Percentiles rank a stretch among this genome's conserved stretches.
Conservation (phyloP, 2,797 vertebrate genomes). For the Phalloptychus januarius region DNA sequence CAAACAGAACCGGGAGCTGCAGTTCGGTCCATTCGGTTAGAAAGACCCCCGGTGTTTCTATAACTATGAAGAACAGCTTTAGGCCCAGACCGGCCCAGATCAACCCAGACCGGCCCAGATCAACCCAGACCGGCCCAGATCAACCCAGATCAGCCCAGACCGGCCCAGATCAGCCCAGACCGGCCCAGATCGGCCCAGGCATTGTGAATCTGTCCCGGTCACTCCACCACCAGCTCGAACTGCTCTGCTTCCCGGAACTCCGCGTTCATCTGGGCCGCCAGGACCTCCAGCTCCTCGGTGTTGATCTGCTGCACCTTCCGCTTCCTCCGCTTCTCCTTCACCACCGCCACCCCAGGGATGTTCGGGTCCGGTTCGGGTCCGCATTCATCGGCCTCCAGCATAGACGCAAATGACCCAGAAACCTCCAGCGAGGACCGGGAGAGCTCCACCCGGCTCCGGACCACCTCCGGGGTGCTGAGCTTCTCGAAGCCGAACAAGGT, state of each 20-base stretch:
- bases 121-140: too few species aligned
- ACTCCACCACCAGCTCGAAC: slow-evolving; percentile 73
- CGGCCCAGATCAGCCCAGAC: too few species aligned
- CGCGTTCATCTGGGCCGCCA: slow-evolving; percentile 70
- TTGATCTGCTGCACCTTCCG: slow-evolving; percentile 62
- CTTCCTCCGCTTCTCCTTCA: slow-evolving; percentile 63
- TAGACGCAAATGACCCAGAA: slow-evolving; percentile 44
- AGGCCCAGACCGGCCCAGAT: too few species aligned
- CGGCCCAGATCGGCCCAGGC: too few species aligned
- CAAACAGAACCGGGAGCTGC: slow-evolving; percentile 1
- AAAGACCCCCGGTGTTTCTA: neutral
- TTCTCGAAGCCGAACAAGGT: slow-evolving; percentile 70
- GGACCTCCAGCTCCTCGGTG: slow-evolving; percentile 54
- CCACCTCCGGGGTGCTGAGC: slow-evolving; percentile 65
- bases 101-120: too few species aligned
- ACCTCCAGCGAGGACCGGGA: slow-evolving; percentile 19
- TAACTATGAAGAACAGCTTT: neutral
- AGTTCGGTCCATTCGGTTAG: neutral
- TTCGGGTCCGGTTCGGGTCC: slow-evolving; percentile 49
- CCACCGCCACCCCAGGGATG: slow-evolving; percentile 69
- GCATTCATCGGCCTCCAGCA: slow-evolving; percentile 50
- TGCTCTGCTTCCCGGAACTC: slow-evolving; percentile 71
- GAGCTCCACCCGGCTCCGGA: neutral
- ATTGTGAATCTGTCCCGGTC: neutral
- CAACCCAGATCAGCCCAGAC: too few species aligned